Base-by-base conservation (phyloP, 1,140 invertebrate species). In the Araneus ventricosus region DNA sequence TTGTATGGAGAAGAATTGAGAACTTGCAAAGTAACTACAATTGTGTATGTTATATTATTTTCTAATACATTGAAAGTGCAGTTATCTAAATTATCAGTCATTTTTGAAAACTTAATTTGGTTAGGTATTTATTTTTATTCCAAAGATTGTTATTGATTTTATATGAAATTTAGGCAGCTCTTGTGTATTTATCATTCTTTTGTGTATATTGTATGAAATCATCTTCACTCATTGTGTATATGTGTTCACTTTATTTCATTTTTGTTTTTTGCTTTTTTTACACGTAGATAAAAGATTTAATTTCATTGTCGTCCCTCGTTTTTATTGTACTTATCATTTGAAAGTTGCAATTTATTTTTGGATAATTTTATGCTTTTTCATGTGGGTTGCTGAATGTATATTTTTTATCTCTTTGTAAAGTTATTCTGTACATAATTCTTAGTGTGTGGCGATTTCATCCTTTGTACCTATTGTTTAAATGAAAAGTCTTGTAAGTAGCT, bases 281-380 rank as follows among this genome's bases (percentile, higher is more conserved):
- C 39, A 84, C n/a, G 17, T 84, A 84, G 82, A 82, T 37, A 82
- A 82, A 41, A 84, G 82, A 84, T 84, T 57, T 84, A 45, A 52
- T 84, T 45, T 84, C 34, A 10, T 84, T 84, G 45, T 84, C 17
- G 41, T n/a, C 27, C 4, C 30, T 70, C 34, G 30, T 34, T 75
- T 75, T 75, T 75, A 75, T 34, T 84, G 82, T 84, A 84, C 27
- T 57, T 84, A 84, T 52, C 14, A 34, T 27, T 84, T 37, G n/a
- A 80, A 80, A 80, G 22, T 80, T 52, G 27, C 20, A 84, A 52
- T 84, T 45, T 84, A 84, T 84, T 84, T 84, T 84, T 84, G 39
- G 82, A 84, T 84, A 84, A 84, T 57, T 84, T 84, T 84, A 27
- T 84, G 39, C 45, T 84, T 84, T 52, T 84, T 84, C 24, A n/a